These are phyloP conservation scores for Cricetomys ansorgei DNA, from an alignment of 2,113 vertebrate species.

Conservation along the genomic window DNA sequence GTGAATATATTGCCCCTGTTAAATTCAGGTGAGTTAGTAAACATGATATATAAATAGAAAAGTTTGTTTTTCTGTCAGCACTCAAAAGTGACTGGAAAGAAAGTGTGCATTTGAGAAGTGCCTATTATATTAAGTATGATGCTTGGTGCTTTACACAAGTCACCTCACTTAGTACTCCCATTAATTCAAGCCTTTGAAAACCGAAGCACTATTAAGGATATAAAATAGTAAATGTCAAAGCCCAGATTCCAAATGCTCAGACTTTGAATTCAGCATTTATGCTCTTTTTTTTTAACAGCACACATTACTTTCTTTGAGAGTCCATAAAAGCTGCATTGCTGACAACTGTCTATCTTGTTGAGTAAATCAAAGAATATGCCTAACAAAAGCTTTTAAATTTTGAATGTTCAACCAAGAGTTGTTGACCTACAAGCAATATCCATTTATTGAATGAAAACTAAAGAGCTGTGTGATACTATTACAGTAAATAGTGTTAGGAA, in stretches of 20 bases:
- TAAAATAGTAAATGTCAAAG: slow-evolving; percentile 59
- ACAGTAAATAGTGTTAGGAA: neutral
- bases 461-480: neutral
- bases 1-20: neutral
- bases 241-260: slow-evolving; percentile 30
- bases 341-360: neutral
- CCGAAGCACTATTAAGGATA: slow-evolving; percentile 20
- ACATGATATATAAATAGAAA: neutral
- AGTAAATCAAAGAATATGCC: neutral
- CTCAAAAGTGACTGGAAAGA: slow-evolving; percentile 6
- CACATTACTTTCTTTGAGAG: slow-evolving; percentile 5
- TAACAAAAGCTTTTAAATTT: neutral
- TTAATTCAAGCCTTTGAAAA: slow-evolving; percentile 58
- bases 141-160: slow-evolving; percentile 48
- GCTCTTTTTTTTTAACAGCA: slow-evolving; percentile 57
- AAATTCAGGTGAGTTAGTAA: slow-evolving; percentile 47
- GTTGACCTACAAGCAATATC: neutral
- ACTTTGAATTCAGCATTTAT: slow-evolving; percentile 45
- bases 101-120: slow-evolving; percentile 7
- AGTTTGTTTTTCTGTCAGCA: slow-evolving; percentile 5
- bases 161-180: slow-evolving; percentile 42
- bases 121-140: slow-evolving; percentile 43
- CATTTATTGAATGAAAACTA: neutral
- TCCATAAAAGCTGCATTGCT: neutral
- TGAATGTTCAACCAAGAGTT: neutral